phyloP scores from a whole-genome alignment of 2,888 invertebrate species.

The Euzophera pinguis region DNA sequence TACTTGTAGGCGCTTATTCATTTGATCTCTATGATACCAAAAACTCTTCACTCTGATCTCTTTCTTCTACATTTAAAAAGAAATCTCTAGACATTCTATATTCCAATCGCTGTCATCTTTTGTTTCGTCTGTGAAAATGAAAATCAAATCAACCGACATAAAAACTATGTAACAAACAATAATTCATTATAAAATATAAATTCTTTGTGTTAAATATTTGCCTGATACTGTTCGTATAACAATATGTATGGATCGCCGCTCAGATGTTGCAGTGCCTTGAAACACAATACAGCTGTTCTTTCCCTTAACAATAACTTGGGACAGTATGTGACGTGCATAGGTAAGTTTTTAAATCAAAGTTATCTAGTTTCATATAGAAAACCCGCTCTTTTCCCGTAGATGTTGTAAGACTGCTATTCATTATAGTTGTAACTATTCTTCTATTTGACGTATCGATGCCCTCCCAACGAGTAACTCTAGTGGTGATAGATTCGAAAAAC shows the following conservation, averaged over 20 bases:
- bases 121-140: slow-evolving; percentile 30
- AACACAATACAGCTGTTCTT: slow-evolving; percentile 35
- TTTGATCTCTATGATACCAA: too few species aligned
- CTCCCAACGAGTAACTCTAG: too few species aligned
- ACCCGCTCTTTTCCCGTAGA: too few species aligned
- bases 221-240: slow-evolving; percentile 20
- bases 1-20: too few species aligned
- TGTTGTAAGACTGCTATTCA: too few species aligned
- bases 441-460: too few species aligned
- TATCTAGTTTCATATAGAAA: not conserved
- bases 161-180: slow-evolving; percentile 50
- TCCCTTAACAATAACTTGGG: slow-evolving; percentile 30
- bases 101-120: slow-evolving; percentile 42
- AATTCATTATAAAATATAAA: slow-evolving; percentile 32
- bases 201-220: slow-evolving; percentile 25
- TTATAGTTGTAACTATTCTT: too few species aligned
- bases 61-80: not conserved
- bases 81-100: slow-evolving; percentile 29
- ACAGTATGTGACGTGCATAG: slow-evolving; percentile 24
- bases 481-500: too few species aligned
- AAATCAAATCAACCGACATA: slow-evolving; percentile 26
- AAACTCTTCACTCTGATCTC: not conserved
- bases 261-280: slow-evolving; percentile 36
- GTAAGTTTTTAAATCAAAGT: slow-evolving; percentile 27
- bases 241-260: slow-evolving; percentile 42